A percentile compares a stretch with the other conserved stretches of the same genome.
phyloP scores from a whole-genome alignment of 2,888 invertebrate genomes.

The Cerastoderma edule region DNA sequence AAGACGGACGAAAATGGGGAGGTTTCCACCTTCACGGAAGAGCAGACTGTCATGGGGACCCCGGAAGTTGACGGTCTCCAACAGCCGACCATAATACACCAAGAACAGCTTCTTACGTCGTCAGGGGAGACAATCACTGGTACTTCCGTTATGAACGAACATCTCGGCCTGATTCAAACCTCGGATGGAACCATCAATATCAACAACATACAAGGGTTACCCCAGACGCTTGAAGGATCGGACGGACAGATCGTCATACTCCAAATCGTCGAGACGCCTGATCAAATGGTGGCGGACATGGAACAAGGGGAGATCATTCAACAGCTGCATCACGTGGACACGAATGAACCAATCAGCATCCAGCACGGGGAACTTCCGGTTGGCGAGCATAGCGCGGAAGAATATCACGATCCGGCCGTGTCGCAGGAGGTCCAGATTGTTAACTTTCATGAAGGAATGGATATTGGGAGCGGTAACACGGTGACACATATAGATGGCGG shows the following conservation, averaged over 20 bases:
- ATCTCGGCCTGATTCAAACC: slow-evolving; percentile 34
- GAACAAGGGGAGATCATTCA: slow-evolving; percentile 33
- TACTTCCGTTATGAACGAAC: slow-evolving; percentile 11
- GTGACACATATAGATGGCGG: not conserved
- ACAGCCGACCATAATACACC: slow-evolving; percentile 4
- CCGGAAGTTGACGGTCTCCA: slow-evolving; percentile 35
- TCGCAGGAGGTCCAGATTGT: not conserved
- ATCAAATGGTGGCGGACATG: slow-evolving; percentile 57
- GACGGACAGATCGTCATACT: slow-evolving; percentile 76
- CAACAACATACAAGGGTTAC: slow-evolving; percentile 51
- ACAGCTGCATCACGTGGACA: slow-evolving; percentile 28
- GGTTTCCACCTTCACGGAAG: not conserved
- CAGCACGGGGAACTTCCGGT: not conserved
- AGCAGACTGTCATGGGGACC: slow-evolving; percentile 24
- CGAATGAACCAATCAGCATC: slow-evolving; percentile 25
- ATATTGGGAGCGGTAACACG: not conserved
- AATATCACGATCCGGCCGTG: not conserved
- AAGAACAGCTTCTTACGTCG: slow-evolving; percentile 9
- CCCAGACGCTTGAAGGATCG: slow-evolving; percentile 55
- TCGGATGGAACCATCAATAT: slow-evolving; percentile 54
- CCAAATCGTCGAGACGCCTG: slow-evolving; percentile 73
- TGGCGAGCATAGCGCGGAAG: too few relatives aligned
- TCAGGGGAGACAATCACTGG: not conserved
- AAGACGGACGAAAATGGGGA: slow-evolving; percentile 5
- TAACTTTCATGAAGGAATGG: not conserved